Percentiles rank a stretch among this genome's conserved stretches.
Evolutionary conservation across 2,113 vertebrate species (phyloP).

Genomic region (Rhagologus leucostigma): DNA sequence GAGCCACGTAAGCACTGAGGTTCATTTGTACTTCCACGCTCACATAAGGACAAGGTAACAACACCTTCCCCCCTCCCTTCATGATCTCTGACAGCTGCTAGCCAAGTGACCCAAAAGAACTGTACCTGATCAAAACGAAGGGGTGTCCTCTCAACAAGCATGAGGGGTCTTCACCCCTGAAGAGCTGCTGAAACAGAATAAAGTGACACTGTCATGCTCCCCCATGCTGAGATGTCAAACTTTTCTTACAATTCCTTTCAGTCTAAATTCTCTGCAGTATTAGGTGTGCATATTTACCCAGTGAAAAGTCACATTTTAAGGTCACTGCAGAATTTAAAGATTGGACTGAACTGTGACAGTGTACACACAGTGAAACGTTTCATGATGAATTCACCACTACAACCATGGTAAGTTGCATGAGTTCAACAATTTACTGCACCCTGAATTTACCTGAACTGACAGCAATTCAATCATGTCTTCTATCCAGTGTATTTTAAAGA

Average conservation of each 20-base stretch:
- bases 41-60: neutral
- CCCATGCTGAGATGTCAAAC: neutral
- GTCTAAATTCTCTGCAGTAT: neutral
- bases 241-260: neutral
- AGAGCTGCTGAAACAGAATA: neutral
- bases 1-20: neutral
- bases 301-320: neutral
- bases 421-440: neutral
- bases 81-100: neutral
- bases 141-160: neutral
- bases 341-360: neutral
- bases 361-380: neutral
- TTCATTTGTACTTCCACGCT: neutral
- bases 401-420: neutral
- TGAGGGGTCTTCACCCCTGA: neutral
- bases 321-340: neutral
- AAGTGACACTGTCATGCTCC: neutral
- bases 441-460: neutral
- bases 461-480: neutral
- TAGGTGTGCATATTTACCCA: neutral
- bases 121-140: neutral
- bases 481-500: neutral
- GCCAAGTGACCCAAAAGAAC: neutral
- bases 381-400: neutral
- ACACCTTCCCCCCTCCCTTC: neutral